Conservation (phyloP, 2,888 invertebrate genomes). For the Timema podura region DNA sequence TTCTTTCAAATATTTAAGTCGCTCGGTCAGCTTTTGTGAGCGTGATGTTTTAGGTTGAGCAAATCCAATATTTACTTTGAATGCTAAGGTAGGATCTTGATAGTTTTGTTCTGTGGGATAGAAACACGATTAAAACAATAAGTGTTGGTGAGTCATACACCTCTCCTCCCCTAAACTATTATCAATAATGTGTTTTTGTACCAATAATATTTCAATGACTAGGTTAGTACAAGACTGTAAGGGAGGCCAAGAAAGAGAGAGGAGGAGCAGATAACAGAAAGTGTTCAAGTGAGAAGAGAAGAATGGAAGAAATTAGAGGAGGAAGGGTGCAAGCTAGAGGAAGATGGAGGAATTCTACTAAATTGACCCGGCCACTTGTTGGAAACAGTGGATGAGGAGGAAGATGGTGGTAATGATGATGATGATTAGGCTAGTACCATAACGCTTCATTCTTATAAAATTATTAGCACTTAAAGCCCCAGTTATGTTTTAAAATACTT, state of each 20-base stretch:
- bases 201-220: too few relatives aligned
- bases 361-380: too few relatives aligned
- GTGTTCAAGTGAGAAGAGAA: too few relatives aligned
- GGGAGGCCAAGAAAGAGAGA: background rate
- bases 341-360: too few relatives aligned
- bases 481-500: too few relatives aligned
- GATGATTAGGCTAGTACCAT: too few relatives aligned
- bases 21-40: conserved; percentile 46
- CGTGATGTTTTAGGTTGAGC: conserved; percentile 44
- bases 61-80: conserved; percentile 63
- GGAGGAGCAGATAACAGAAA: background rate
- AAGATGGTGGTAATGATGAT: background rate
- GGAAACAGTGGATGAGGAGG: too few relatives aligned
- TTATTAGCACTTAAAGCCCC: background rate
- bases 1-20: conserved; percentile 54
- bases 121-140: conserved; percentile 4
- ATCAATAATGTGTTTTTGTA: too few relatives aligned
- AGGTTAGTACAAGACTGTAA: background rate
- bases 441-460: background rate
- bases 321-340: too few relatives aligned
- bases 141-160: background rate
- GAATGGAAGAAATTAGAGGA: too few relatives aligned
- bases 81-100: conserved; percentile 53
- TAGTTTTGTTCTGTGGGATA: conserved; percentile 46
- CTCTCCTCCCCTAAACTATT: background rate